phyloP scores from a whole-genome alignment of 2,113 vertebrate genomes.

The Nettapus auritus region DNA sequence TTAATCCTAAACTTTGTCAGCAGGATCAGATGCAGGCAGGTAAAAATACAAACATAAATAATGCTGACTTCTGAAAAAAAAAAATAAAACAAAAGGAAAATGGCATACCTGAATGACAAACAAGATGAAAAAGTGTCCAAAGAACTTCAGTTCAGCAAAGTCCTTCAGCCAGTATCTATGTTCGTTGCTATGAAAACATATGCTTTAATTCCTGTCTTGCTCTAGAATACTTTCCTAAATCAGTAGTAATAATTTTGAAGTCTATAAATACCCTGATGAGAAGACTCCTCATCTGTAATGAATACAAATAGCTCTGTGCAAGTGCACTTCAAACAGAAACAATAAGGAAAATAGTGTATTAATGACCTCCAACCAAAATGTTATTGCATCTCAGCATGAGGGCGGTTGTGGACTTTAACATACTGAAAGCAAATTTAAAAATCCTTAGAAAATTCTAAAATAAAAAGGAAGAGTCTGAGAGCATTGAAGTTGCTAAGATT shows the following conservation, averaged over 20 bases:
- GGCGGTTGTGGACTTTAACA: not conserved
- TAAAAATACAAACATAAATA: slow-evolving; percentile 36
- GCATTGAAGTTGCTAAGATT: not conserved
- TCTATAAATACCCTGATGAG: slow-evolving; percentile 37
- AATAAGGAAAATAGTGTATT: not conserved
- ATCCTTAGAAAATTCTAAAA: not conserved
- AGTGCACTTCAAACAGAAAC: slow-evolving; percentile 6
- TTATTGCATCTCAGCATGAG: not conserved
- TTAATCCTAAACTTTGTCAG: slow-evolving; percentile 35
- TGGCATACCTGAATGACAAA: slow-evolving; percentile 6
- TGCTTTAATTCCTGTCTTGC: not conserved
- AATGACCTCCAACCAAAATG: not conserved
- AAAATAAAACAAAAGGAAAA: not conserved
- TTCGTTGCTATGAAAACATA: not conserved
- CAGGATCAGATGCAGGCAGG: slow-evolving; percentile 34
- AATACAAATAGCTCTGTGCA: slow-evolving; percentile 29
- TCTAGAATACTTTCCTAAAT: slow-evolving; percentile 11
- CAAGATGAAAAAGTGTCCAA: not conserved
- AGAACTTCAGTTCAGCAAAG: not conserved
- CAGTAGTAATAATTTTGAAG: slow-evolving; percentile 28
- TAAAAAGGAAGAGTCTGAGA: not conserved
- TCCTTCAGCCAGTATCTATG: not conserved
- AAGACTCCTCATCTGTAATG: not conserved
- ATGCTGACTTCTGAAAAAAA: slow-evolving; percentile 8
- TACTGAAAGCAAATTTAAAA: not conserved